phyloP scores from a whole-genome alignment of 2,113 vertebrate species.

The Chionis minor region DNA sequence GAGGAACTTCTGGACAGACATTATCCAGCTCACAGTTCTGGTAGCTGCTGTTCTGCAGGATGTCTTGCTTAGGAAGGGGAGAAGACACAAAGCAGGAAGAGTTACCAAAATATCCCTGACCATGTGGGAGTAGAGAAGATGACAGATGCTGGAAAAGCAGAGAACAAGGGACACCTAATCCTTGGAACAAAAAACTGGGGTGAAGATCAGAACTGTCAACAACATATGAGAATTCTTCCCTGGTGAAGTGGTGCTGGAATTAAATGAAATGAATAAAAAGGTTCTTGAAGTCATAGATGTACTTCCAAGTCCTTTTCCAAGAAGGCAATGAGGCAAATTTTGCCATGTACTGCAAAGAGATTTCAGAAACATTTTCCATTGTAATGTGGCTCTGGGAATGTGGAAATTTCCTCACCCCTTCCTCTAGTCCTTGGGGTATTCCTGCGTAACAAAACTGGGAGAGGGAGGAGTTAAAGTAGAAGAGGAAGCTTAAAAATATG shows the following conservation, averaged over 20 bases:
- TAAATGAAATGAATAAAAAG: not conserved
- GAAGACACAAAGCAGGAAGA: not conserved
- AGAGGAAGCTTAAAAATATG: slow-evolving; percentile 16
- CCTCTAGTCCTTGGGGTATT: not conserved
- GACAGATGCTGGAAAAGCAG: not conserved
- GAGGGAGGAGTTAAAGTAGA: not conserved
- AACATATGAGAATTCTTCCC: not conserved
- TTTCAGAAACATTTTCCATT: slow-evolving; percentile 2
- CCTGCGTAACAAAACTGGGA: not conserved
- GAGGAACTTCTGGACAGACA: not conserved
- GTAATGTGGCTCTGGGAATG: not conserved
- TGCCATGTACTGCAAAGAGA: not conserved
- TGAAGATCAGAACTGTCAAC: not conserved
- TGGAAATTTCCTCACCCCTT: not conserved
- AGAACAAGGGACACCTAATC: not conserved
- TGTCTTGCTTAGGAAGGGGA: not conserved
- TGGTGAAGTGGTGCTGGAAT: not conserved
- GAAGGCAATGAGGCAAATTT: not conserved
- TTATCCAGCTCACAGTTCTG: not conserved
- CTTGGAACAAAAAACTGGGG: not conserved
- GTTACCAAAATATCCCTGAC: not conserved
- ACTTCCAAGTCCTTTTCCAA: not conserved
- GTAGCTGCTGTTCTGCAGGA: not conserved
- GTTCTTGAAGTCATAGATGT: not conserved
- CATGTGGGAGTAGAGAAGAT: not conserved